Evolutionary conservation across 2,888 invertebrate genomes (phyloP).

Genomic region (Lasioglossum lativentre): DNA sequence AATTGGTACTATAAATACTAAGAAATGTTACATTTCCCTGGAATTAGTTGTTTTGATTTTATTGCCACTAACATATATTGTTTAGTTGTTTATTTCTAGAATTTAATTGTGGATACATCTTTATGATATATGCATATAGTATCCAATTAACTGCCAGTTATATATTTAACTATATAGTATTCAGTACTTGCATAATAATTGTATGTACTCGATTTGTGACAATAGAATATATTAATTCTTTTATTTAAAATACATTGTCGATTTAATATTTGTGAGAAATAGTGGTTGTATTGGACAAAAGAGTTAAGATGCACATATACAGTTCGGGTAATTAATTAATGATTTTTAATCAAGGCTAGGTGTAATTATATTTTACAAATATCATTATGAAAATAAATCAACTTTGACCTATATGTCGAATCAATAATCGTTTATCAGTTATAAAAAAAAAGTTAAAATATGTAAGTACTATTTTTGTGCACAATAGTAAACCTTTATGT

Average conservation of each 20-base stretch:
- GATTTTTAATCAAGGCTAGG: neutral
- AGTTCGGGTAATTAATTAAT: constrained; percentile 14
- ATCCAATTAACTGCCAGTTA: constrained; percentile 55
- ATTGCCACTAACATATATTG: constrained; percentile 21
- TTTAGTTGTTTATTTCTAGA: constrained; percentile 12
- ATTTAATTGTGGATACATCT: constrained; percentile 27
- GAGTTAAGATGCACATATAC: neutral
- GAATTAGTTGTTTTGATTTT: constrained; percentile 48
- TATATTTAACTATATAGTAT: constrained; percentile 41
- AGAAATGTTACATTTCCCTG: constrained; percentile 65
- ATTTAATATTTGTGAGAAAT: constrained; percentile 17
- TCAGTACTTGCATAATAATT: constrained; percentile 37
- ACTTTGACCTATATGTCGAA: constrained; percentile 12
- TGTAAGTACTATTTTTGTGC: constrained; percentile 16
- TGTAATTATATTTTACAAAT: constrained; percentile 4
- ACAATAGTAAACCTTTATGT: constrained; percentile 25
- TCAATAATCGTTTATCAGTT: constrained; percentile 5
- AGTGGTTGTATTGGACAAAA: neutral
- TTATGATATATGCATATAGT: constrained; percentile 27
- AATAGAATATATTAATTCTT: constrained; percentile 33
- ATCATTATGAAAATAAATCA: constrained; percentile 17
- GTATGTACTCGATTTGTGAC: constrained; percentile 37
- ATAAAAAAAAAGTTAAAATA: constrained; percentile 18
- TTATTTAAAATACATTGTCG: constrained; percentile 25
- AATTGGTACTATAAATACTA: constrained; percentile 59